Evolutionary conservation across 2,888 invertebrate species (phyloP).

Genomic region (Lissocephala sabroskyi): DNA sequence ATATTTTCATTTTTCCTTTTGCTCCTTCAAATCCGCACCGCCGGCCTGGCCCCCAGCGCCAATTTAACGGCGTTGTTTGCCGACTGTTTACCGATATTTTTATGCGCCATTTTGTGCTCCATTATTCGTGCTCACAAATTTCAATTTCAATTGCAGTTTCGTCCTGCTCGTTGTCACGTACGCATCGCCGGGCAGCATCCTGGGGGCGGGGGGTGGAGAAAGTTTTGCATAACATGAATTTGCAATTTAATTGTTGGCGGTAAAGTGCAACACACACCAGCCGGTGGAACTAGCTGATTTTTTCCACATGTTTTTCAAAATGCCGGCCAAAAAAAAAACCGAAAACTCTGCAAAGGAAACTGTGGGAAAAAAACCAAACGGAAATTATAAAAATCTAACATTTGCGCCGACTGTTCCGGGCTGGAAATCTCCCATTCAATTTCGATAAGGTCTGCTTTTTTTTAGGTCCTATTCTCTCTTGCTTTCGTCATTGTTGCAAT

Average conservation of each 20-base stretch:
- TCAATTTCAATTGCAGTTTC: neutral
- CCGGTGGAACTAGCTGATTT: conserved; percentile 19
- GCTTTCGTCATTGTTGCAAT: no score
- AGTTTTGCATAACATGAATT: conserved; percentile 56
- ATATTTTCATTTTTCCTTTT: no score
- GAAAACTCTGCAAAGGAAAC: neutral
- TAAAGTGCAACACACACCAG: no score
- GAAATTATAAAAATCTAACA: neutral
- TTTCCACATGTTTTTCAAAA: neutral
- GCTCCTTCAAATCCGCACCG: no score
- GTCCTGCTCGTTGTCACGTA: neutral
- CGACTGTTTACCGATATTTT: conserved; percentile 62
- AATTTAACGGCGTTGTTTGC: conserved; percentile 21
- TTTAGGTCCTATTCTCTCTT: no score
- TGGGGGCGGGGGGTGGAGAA: no score
- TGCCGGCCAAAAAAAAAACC: neutral
- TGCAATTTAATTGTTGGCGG: conserved; percentile 41
- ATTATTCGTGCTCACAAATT: neutral
- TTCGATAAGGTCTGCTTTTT: no score
- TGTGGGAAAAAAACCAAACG: neutral
- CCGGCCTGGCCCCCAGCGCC: no score
- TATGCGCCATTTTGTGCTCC: conserved; percentile 40
- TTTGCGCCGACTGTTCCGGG: no score
- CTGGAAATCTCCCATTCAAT: no score
- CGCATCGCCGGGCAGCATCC: no score